These are phyloP conservation scores for Adelphocoris suturalis DNA, from an alignment of 2,888 invertebrate species.

Conservation along the genomic window DNA sequence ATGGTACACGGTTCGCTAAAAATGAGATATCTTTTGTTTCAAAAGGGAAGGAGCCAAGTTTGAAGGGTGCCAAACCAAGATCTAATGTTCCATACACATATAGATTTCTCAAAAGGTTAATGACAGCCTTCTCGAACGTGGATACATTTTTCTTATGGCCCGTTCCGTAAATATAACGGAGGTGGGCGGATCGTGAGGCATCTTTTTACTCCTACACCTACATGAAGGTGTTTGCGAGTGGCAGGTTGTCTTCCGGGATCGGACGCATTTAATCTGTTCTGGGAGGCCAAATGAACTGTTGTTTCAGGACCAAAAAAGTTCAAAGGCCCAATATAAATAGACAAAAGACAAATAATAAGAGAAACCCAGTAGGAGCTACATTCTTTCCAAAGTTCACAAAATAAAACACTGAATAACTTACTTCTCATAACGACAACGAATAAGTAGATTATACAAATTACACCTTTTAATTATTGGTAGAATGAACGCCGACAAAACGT, in stretches of 20 bases:
- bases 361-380: not conserved
- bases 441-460: no score
- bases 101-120: constrained; percentile 61
- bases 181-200: constrained; percentile 13
- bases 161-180: constrained; percentile 2
- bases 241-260: constrained; percentile 25
- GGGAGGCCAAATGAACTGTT: not conserved
- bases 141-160: constrained; percentile 47
- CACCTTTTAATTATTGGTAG: no score
- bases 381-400: no score
- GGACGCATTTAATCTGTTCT: not conserved
- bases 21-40: constrained; percentile 48
- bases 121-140: constrained; percentile 48
- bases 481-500: no score
- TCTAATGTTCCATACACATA: constrained; percentile 56
- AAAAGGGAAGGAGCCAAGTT: constrained; percentile 47
- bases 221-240: constrained; percentile 24
- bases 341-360: not conserved
- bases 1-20: constrained; percentile 49
- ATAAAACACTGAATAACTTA: no score
- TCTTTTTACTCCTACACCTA: constrained; percentile 17
- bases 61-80: constrained; percentile 52
- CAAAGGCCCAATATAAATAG: no score
- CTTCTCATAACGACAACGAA: no score
- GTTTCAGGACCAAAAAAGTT: not conserved